Evolutionary conservation across 2,888 invertebrate genomes (phyloP), one percentile per base, ranked within the genome.

Genomic region (Molanna angustata): DNA sequence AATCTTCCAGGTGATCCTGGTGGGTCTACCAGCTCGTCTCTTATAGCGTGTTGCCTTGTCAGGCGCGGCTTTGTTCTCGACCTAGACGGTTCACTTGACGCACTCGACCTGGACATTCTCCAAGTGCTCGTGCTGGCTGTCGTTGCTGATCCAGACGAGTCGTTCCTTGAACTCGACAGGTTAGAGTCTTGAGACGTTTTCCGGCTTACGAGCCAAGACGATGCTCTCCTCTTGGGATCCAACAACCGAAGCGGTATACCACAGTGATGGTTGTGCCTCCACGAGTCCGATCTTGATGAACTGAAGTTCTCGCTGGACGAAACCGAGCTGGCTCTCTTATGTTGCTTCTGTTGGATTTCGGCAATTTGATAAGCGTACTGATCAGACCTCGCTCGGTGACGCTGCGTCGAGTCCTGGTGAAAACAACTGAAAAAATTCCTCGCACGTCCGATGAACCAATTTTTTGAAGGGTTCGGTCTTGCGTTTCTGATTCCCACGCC

Each of bases 181-280:
- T 91, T 94, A 3, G 94, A 94, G 68, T 94, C 94, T 69, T 94
- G 93, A 9, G 91, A 92, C 0, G 93, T 90, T 72, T 94, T 94
- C 47, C 93, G 78, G n/a, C 92, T 90, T 19, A 93, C 88, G 56
- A 92, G 75, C 93, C 93, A 93, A 1, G 91, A 90, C 0, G 91
- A 88, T 42, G 91, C 88, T 60, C 92, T 79, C 48, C 92, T 78
- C 64, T 90, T 85, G 1, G 88, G 86, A 61, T 88, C 88, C 35
- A 88, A 72, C 59, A 88, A 70, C 49, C 86, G 75, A 58, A 88
- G 68, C 1, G 91, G 89, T 49, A 92, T 88, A 43, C 88, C 84
- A 62, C 90, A 89, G 22, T 82, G 82, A 67, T 84, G 82, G 60
- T 82, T 83, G 66, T 88, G 88, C 2, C 86, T 76, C 91, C 92